Base-by-base conservation (phyloP, 2,797 vertebrate genomes). In the Apodemus agrarius region DNA sequence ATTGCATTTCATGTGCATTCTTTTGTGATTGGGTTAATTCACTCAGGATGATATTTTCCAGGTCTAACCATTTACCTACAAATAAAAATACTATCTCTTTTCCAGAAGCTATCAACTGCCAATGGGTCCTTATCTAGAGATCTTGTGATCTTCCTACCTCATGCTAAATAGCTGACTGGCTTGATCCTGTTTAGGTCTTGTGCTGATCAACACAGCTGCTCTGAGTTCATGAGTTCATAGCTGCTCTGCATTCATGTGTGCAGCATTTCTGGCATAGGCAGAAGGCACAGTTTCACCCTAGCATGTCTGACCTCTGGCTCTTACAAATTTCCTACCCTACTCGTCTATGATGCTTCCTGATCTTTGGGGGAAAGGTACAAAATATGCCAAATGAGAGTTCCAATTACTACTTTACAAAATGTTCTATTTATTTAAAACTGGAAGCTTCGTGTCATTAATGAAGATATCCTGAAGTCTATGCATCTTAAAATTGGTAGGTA, bases 401-500 rank as follows among this genome's bases (percentile, higher is more conserved):
- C 40, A 94, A n/a, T 76, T 75, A 59, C 34, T 92, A 29, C 10
- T 86, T 78, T 29, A 52, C 4, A 49, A 79, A 90, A 67, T 21
- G 1, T 2, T 49, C 6, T 59, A n/a, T 31, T 91, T 59, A 22
- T 49, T 72, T 29, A 83, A 40, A 92, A 90, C 80, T 63, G 17
- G 40, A 88, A 82, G 21, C 26, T 54, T 79, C 3, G 10, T 65
- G 63, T 43, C 83, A 80, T 85, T 14, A 34, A 52, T 83, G 19
- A 29, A 88, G 74, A 90, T 75, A 16, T 75, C 74, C 88, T 93
- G 84, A 83, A 91, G 22, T 93, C 72, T 79, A 37, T 74, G 75
- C 1, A 65, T 89, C 75, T 93, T 84, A 85, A 89, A 95, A 85
- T 86, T 10, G 34, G 10, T 63, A 91, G 34, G 10, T 63, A 89